Evolutionary conservation across 2,888 invertebrate genomes (phyloP), one percentile per base, ranked within the genome.

Genomic region (Cryptocheilus praepositus): DNA sequence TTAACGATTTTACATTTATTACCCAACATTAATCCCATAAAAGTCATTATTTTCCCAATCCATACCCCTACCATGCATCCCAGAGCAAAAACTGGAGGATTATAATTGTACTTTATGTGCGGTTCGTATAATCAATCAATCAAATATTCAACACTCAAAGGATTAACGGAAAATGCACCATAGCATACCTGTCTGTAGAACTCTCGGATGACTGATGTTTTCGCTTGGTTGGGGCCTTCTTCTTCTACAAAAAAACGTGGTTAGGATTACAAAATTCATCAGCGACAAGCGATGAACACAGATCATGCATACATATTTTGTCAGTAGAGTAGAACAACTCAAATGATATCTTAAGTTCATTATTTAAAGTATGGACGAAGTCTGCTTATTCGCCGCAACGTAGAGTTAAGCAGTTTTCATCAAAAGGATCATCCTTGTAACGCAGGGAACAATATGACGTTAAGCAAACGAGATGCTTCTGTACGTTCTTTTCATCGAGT

Each of bases 221-320:
- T 89, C 91, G 92, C 88, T 92, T 92, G 62, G 81, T 73, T 64
- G 85, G 80, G 73, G 90, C 89, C 87, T 91, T 92, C 89, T 91
- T 92, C 91, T 92, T 90, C 89, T 88, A 85, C 85, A 88, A 85
- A 74, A 80, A 86, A 83, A 81, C 63, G 68, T 69, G 61, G 61
- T 62, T 45, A 53, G 44, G 53, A 21, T 45, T 19, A 73, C 84
- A 64, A 71, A 52, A 65, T 66, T 76, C 59, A 64, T 70, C 58
- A 22, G 59, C 8, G 52, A 45, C 58, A 65, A 72, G 55, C 60
- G 65, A 43, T 71, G 71, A 81, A 87, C 86, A 87, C 77, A 83
- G 63, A 86, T 83, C 86, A 87, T 86, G 86, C 86, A 86, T 68
- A 70, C 74, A 73, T 81, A 74, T 77, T 82, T 76, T 58, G 18